Evolutionary conservation across 2,888 invertebrate species (phyloP).

Genomic region (Trachelus troglodyta): DNA sequence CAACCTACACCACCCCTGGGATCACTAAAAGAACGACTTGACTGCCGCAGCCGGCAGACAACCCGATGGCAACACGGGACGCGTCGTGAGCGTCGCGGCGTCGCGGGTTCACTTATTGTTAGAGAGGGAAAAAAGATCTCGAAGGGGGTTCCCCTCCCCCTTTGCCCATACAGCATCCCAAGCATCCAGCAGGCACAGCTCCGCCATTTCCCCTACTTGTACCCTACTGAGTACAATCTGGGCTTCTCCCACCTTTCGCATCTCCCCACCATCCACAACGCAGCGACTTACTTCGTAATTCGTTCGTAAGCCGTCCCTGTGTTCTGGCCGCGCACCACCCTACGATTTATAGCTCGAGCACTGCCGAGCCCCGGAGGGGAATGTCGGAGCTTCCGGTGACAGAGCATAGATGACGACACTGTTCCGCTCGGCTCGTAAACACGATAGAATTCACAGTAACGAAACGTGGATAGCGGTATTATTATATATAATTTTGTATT

Average conservation of each 20-base stretch:
- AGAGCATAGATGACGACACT: background rate
- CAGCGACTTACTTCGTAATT: background rate
- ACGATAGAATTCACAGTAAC: background rate
- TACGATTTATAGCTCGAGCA: background rate
- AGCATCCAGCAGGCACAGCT: background rate
- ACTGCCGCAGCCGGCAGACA: background rate
- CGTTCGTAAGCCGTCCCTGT: background rate
- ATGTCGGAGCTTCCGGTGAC: background rate
- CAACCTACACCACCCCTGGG: conserved; percentile 42
- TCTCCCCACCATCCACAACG: background rate
- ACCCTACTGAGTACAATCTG: background rate
- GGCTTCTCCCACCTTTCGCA: background rate
- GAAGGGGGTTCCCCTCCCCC: background rate
- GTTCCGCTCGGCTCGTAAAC: background rate
- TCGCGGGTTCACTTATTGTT: conserved; percentile 1
- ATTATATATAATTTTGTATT: background rate
- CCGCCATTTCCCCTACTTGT: background rate
- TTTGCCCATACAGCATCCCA: background rate
- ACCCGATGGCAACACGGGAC: conserved; percentile 49
- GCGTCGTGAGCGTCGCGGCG: conserved; percentile 38
- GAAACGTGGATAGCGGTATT: background rate
- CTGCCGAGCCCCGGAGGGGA: background rate
- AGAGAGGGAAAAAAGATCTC: background rate
- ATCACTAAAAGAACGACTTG: conserved; percentile 48
- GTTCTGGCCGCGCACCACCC: background rate